Base-by-base conservation (phyloP, 2,888 invertebrate genomes). In the Thymelicus acteon region DNA sequence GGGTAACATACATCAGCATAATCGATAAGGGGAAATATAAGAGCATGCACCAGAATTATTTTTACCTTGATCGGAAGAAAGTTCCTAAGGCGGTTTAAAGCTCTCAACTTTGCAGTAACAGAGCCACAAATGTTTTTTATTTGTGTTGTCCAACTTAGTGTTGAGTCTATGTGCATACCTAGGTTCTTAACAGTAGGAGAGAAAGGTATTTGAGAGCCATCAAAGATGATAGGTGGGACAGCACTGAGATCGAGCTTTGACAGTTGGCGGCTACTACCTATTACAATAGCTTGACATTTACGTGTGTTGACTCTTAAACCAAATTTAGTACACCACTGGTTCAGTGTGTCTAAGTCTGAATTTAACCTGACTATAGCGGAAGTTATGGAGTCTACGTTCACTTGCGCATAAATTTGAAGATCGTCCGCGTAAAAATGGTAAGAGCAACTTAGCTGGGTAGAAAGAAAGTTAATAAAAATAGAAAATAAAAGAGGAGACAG, bases 371-470 rank as follows among this genome's bases (percentile, higher is more conserved):
- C 13, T 13, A 62, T 24, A 15, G 62, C 62, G 0, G 5, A 1
- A 48, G 15, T 15, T 0, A 62, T 6, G 0, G 5, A 0, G 13
- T 47, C 12, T 4, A 12, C 24, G 3, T 6, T 6, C 5, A 31
- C 24, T 19, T 47, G 66, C n/a, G 44, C 15, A 19, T 37, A 66
- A 10, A 13, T 64, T 31, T n/a, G 39, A 7, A 65, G 24, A n/a
- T 65, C 57, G 15, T 65, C 65, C 1, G 65, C 65, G 57, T 65
- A 57, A 7, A 65, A 39, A 40, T 65, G 54, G 65, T 40, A 19
- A 31, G 15, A 19, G 24, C 49, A 19, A 40, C 40, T n/a, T 19
- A 19, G 19, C 19, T 19, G 19, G 19, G 19, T 19, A 19, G 19
- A 19, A 19, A 19, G 19, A 19, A 57, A 37, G 52, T 65, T 65